phyloP scores from a whole-genome alignment of 2,888 invertebrate genomes.

The Chirona hameri region DNA sequence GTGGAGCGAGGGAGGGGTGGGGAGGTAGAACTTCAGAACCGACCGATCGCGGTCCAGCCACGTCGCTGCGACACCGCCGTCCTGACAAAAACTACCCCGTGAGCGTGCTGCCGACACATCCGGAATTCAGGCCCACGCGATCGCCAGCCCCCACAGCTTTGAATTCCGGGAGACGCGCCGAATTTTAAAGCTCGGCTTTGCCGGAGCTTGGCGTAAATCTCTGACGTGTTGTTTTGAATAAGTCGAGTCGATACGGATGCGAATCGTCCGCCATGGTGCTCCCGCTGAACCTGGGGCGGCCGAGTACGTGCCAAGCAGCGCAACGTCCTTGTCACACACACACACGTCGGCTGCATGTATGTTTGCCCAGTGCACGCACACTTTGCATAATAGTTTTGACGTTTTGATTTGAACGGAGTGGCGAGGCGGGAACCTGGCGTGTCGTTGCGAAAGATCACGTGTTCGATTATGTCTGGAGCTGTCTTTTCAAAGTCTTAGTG shows the following conservation, averaged over 20 bases:
- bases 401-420: neutral
- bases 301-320: neutral
- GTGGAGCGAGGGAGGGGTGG: neutral
- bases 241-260: neutral
- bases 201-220: neutral
- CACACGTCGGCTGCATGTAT: neutral
- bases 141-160: neutral
- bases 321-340: neutral
- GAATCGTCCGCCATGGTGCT: no score
- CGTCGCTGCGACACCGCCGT: neutral
- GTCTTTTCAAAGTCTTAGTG: neutral
- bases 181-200: neutral
- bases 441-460: conserved; percentile 4
- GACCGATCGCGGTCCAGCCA: neutral
- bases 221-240: neutral
- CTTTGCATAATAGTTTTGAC: conserved; percentile 2
- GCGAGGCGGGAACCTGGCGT: neutral
- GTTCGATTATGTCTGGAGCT: neutral
- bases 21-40: neutral
- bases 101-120: neutral
- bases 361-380: neutral
- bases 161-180: neutral
- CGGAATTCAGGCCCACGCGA: neutral
- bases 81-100: neutral
- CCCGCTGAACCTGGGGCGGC: neutral